Base-by-base conservation (phyloP, 2,888 invertebrate genomes). In the Synanthedon formicaeformis region DNA sequence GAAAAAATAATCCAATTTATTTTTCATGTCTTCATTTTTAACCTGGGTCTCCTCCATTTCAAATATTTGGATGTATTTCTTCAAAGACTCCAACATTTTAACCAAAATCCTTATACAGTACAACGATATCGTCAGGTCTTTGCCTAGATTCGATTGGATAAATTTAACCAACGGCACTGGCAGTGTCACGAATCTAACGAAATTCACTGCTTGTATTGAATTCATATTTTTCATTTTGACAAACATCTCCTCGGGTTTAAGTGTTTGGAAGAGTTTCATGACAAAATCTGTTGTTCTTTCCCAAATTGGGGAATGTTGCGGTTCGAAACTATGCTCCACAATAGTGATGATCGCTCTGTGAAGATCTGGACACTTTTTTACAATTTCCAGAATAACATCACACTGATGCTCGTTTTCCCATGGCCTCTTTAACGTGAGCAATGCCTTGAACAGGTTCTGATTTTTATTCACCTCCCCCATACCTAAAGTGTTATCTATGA, bases 321-420 rank as follows among this genome's bases (percentile, higher is more conserved):
- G 92, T 64, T 91, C 91, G 57, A 94, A 87, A 61, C 88, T 88
- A 1, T 88, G 80, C 55, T 91, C 91, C 11, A 91, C 81, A 41
- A 89, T 85, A 52, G 65, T 77, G 61, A 93, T 88, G 12, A 92
- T 79, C 2, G 90, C 88, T 70, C 91, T 90, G 13, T 91, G 90
- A 52, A 94, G 78, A 70, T 94, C 94, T 0, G 94, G 94, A 71
- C 94, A 94, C 41, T 90, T 90, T 52, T 78, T 74, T 54, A 93
- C 76, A 52, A 93, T 92, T 69, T 91, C 87, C 2, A 91, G 71
- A 5, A 94, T 81, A 13, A 93, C 77, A 53, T 92, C 89, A 53
- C 88, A 78, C 62, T 92, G 92, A 59, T 89, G 86, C 12, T 89
- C 86, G 73, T 92, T 90, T 56, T 91, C 89, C 93, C 93, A 94